Evolutionary conservation across 2,113 vertebrate genomes (phyloP), one percentile per base, ranked within the genome.

Genomic region (Cardinalis cardinalis): DNA sequence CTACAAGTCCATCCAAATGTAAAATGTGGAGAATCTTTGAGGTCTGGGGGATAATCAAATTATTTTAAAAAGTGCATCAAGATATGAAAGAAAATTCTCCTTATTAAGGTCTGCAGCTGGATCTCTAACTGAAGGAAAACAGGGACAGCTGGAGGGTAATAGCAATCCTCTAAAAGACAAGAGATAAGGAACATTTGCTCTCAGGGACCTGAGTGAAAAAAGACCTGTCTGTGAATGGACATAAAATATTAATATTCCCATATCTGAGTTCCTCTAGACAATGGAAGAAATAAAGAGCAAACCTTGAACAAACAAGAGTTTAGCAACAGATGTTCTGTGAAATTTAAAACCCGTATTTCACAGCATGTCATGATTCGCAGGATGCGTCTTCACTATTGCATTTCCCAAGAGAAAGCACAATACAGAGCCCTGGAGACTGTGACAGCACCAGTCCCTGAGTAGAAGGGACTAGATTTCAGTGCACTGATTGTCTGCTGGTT

Each of bases 121-220:
- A 64, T 94, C 70, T 21, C 25, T 88, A 93, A 93, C 76, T 7
- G 1, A 72, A 82, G 9, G 43, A 63, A 84, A 91, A 66, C 72
- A 86, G 83, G 32, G 56, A 74, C 46, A 85, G 69, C 65, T 92
- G 75, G 77, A 95, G 51, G 51, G 46, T 79, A 91, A 87, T 51
- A 94, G 46, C 56, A 82, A n/a, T 51, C 29, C 70, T 86, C 81
- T 89, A 82, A 88, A 92, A 87, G 24, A 49, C 19, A 65, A 69
- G 41, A 86, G 93, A 95, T 95, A 95, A 96, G 84, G 74, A 95
- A 89, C 88, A 93, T 93, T 91, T 96, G 91, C 88, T 92, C 82
- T 61, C 59, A 81, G 66, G 28, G 59, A 93, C 23, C 21, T 38
- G 41, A 68, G 41, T 93, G 75, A 93, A 96, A 92, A 92, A 95